Conservation (phyloP, 2,888 invertebrate species). For the Caenorhabditis imperialis region DNA sequence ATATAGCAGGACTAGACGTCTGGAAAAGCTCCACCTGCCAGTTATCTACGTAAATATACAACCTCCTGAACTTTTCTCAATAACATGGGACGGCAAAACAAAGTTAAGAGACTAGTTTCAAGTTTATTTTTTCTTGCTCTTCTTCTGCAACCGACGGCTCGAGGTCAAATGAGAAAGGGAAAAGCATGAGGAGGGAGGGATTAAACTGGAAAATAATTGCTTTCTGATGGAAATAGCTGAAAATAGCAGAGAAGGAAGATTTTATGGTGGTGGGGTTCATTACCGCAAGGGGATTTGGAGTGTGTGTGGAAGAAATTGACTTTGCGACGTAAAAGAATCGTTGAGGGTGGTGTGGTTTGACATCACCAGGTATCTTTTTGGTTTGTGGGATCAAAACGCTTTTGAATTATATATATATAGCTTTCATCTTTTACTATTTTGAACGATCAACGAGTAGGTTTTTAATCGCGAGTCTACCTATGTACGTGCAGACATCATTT, state of each 20-base stretch:
- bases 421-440: slow-evolving; percentile 3
- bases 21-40: too few relatives aligned
- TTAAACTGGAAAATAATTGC: slow-evolving; percentile 42
- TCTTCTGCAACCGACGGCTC: slow-evolving; percentile 8
- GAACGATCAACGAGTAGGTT: slow-evolving; percentile 7
- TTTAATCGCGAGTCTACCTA: slow-evolving; percentile 1
- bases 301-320: not conserved
- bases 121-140: too few relatives aligned
- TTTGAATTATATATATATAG: slow-evolving; percentile 18
- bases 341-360: slow-evolving; percentile 8
- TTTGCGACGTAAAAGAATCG: too few relatives aligned
- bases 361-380: slow-evolving; percentile 5
- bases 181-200: slow-evolving; percentile 13
- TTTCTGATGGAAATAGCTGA: slow-evolving; percentile 35
- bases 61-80: too few relatives aligned
- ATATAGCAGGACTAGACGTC: too few relatives aligned
- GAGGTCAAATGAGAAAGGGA: slow-evolving; percentile 38
- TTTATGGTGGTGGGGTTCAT: slow-evolving; percentile 25
- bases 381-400: not conserved
- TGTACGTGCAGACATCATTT: too few relatives aligned
- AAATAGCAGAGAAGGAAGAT: slow-evolving; percentile 9
- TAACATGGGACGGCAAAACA: too few relatives aligned
- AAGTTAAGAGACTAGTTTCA: too few relatives aligned
- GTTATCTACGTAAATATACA: too few relatives aligned
- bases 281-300: slow-evolving; percentile 1